phyloP scores from a whole-genome alignment of 2,797 vertebrate species.

The Coranthus polyacanthus region DNA sequence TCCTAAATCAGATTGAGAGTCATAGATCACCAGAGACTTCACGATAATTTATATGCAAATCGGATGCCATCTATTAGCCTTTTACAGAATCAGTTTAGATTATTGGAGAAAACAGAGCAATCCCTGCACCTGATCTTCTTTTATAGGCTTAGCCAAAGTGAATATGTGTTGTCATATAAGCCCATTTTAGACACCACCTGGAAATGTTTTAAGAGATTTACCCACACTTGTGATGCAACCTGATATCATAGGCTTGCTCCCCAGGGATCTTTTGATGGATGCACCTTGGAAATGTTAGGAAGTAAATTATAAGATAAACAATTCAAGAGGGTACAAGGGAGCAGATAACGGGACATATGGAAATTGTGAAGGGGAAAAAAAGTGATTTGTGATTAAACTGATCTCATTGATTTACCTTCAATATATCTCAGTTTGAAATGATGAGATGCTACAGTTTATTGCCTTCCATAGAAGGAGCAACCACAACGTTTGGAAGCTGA shows the following conservation, averaged over 20 bases:
- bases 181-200: constrained; percentile 45
- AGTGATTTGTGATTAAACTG: constrained; percentile 6
- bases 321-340: background rate
- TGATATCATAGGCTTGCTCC: constrained; percentile 24
- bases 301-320: constrained; percentile 30
- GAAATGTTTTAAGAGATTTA: constrained; percentile 68
- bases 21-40: constrained; percentile 80
- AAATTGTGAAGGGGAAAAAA: background rate
- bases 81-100: constrained; percentile 80
- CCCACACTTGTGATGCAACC: constrained; percentile 38
- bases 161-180: constrained; percentile 48
- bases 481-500: no score
- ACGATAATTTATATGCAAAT: constrained; percentile 87
- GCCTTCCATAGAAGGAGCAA: no score
- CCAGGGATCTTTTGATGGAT: constrained; percentile 43
- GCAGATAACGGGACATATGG: background rate
- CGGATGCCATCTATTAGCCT: constrained; percentile 86
- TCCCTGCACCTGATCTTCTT: constrained; percentile 72
- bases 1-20: constrained; percentile 70
- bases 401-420: constrained; percentile 13
- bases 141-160: constrained; percentile 38
- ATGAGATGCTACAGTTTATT: background rate
- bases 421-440: constrained; percentile 2
- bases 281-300: constrained; percentile 30
- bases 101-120: constrained; percentile 75